Evolutionary conservation across 2,888 invertebrate species (phyloP), one percentile per base, ranked within the genome.

Genomic region (Timandra comae): DNA sequence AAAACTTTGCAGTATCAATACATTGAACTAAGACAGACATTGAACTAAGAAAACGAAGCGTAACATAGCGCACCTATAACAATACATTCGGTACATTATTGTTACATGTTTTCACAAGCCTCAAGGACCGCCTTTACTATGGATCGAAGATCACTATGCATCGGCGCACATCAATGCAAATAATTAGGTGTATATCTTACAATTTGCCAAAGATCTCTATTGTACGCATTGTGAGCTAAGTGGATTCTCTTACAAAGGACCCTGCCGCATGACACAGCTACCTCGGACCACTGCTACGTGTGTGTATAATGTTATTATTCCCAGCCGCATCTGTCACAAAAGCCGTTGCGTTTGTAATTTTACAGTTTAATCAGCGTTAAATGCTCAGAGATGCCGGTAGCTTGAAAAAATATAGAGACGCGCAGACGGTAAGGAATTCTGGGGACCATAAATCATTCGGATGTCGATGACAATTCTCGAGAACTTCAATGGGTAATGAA

Each of bases 361-460:
- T 81, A 85, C 84, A 85, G 84, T 85, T 82, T 85, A 85, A 85
- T 85, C 81, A 85, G 84, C 85, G 85, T 85, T 85, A 84, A 85
- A 85, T 84, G 75, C 66, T 66, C 63, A 71, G 62, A 73, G 66
- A 68, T 67, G 69, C 81, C 79, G 79, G 78, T 36, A 42, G 48
- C 41, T 51, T 52, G 67, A 72, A 74, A 76, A 74, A 78, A 57
- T 43, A 47, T 46, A 61, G 62, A 58, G 59, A 56, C 63, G 58
- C 58, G 52, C 63, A 59, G 58, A 68, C 58, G 50, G 58, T 56
- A 49, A 68, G 66, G 73, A 77, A 78, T 84, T 54, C n/a, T 63
- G 39, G 50, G 52, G 52, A 52, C 57, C 63, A 80, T 84, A 79
- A 82, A 84, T 85, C 81, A 82, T 72, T 52, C 36, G 41, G 44